A percentile compares a stretch with the other conserved stretches of the same genome.
phyloP scores from a whole-genome alignment of 2,113 vertebrate genomes.

The Neogobius melanostomus region DNA sequence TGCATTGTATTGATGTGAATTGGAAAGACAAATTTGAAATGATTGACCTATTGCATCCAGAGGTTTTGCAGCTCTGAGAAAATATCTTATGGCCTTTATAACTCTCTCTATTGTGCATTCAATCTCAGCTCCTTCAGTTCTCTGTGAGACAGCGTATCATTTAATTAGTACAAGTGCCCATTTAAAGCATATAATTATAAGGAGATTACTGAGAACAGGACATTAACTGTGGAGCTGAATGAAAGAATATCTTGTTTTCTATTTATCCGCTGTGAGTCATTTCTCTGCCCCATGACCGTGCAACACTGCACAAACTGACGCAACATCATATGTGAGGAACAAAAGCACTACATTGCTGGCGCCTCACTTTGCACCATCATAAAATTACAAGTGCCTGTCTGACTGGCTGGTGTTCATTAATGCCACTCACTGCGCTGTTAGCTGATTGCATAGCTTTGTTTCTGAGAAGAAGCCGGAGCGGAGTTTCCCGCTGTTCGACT shows the following conservation, averaged over 20 bases:
- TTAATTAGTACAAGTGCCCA: conserved; percentile 16
- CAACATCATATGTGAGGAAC: not conserved
- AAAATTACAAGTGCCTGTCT: conserved; percentile 3
- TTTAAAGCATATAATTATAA: conserved; percentile 1
- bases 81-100: conserved; percentile 1
- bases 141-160: not conserved
- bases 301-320: not conserved
- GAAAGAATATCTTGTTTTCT: conserved; percentile 15
- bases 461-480: not conserved
- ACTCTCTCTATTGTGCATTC: not conserved
- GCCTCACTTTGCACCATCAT: conserved; percentile 6
- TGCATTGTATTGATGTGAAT: too few species aligned
- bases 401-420: conserved; percentile 2
- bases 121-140: not conserved
- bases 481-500: conserved; percentile 32
- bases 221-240: conserved; percentile 14
- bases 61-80: not conserved
- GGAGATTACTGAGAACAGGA: conserved; percentile 4
- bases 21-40: too few species aligned
- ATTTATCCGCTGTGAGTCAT: conserved; percentile 8
- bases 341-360: not conserved
- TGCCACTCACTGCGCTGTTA: not conserved
- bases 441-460: conserved; percentile 12
- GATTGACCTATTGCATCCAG: too few species aligned
- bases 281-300: conserved; percentile 18